Evolutionary conservation across 2,113 vertebrate species (phyloP).

Genomic region (Charina bottae): DNA sequence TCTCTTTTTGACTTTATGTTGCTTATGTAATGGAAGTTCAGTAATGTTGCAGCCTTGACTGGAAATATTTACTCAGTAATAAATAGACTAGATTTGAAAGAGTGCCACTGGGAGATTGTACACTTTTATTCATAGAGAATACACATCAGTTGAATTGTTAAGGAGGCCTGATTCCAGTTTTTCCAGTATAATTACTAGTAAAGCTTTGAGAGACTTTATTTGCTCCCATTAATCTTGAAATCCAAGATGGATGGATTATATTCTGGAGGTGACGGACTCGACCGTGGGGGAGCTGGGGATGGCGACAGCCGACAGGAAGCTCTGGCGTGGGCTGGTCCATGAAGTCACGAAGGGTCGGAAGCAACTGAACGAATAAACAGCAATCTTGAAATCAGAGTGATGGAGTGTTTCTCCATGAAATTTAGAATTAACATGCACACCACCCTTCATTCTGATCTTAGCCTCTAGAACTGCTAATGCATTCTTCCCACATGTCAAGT

Average conservation of each 20-base stretch:
- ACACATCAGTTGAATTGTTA: conserved; percentile 56
- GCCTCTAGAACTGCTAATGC: too few species aligned
- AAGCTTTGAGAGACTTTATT: neutral
- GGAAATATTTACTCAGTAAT: conserved; percentile 78
- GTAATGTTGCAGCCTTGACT: conserved; percentile 67
- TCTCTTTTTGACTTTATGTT: conserved; percentile 80
- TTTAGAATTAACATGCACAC: neutral
- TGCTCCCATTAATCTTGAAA: neutral
- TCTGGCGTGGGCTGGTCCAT: too few species aligned
- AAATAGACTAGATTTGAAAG: conserved; percentile 72
- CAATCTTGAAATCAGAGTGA: neutral
- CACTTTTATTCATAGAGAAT: conserved; percentile 70
- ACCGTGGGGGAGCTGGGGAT: too few species aligned
- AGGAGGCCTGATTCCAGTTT: conserved; percentile 64
- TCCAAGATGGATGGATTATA: too few species aligned
- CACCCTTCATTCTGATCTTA: too few species aligned
- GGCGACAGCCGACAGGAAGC: too few species aligned
- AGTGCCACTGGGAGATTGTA: conserved; percentile 66
- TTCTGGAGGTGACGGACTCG: too few species aligned
- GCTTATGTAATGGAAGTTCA: conserved; percentile 73
- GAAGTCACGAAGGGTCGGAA: too few species aligned
- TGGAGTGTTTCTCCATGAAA: neutral
- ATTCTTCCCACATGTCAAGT: neutral
- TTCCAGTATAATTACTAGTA: conserved; percentile 69
- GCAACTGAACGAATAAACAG: too few species aligned